Evolutionary conservation across 1,140 invertebrate genomes (phyloP), one percentile per base, ranked within the genome.

Genomic region (Matsumurasca onukii): DNA sequence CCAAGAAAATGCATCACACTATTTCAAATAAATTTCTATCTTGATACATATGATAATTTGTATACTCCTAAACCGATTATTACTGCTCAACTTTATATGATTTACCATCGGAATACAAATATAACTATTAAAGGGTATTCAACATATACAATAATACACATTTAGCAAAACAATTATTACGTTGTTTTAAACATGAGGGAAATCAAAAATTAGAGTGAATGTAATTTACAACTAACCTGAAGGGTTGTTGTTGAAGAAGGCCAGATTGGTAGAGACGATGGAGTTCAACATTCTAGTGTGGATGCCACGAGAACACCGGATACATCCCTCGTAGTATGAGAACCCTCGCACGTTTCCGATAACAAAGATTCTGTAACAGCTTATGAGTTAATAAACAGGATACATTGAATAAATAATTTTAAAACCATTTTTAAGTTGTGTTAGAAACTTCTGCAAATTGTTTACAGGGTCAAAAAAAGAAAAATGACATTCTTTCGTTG

Each of bases 161-260:
- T n/a, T n/a, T n/a, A n/a, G n/a, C n/a, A n/a, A n/a, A n/a, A n/a
- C n/a, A n/a, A n/a, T n/a, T n/a, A n/a, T n/a, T n/a, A n/a, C n/a
- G n/a, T n/a, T n/a, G n/a, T n/a, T n/a, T n/a, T n/a, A n/a, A n/a
- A n/a, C n/a, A n/a, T n/a, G n/a, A n/a, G n/a, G n/a, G n/a, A n/a
- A n/a, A n/a, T n/a, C n/a, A n/a, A n/a, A n/a, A n/a, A n/a, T n/a
- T n/a, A n/a, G n/a, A n/a, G n/a, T n/a, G n/a, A n/a, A n/a, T n/a
- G n/a, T n/a, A n/a, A n/a, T n/a, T n/a, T n/a, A n/a, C n/a, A 57
- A 67, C 29, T 73, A 75, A 81, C 84, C 89, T 39, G 87, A 83
- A 31, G 88, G 86, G 78, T 89, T 88, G 3, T 79, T 84, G 73
- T 91, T 86, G 77, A 91, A 91, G 78, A 91, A 91, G 24, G 77